phyloP scores from a whole-genome alignment of 2,888 invertebrate species.

The Andrena bicolor region DNA sequence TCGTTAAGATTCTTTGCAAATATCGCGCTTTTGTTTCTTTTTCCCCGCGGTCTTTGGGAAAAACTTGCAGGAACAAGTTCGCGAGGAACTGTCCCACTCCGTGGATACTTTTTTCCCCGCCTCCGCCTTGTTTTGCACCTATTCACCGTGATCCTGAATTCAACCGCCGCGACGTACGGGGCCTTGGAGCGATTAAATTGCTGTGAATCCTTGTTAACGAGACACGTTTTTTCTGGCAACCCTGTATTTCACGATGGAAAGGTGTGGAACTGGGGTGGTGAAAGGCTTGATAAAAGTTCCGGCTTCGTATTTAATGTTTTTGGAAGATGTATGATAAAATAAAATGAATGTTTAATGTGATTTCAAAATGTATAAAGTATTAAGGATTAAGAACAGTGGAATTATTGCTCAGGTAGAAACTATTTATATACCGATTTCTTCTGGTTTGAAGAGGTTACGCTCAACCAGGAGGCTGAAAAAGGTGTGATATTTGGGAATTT shows the following conservation, averaged over 20 bases:
- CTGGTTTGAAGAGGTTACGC: no score
- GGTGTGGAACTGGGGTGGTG: no score
- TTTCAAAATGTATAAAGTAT: background rate
- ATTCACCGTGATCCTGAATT: background rate
- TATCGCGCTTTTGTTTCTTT: constrained; percentile 49
- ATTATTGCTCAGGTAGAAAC: background rate
- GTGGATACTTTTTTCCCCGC: background rate
- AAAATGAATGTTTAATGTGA: background rate
- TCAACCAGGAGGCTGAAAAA: no score
- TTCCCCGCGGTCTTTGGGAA: constrained; percentile 18
- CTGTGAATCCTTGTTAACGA: constrained; percentile 2
- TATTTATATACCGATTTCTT: background rate
- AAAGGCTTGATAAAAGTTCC: background rate
- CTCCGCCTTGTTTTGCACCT: background rate
- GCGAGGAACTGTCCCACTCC: background rate
- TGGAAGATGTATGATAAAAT: background rate
- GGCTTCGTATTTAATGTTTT: background rate
- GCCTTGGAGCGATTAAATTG: background rate
- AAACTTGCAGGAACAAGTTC: constrained; percentile 26
- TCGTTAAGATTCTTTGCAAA: constrained; percentile 68
- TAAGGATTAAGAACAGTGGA: background rate
- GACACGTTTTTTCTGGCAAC: background rate
- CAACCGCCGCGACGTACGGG: background rate
- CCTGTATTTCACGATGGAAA: background rate
- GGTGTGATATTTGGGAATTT: no score